Conservation (phyloP, 2,113 vertebrate genomes). For the Arenaria interpres region DNA sequence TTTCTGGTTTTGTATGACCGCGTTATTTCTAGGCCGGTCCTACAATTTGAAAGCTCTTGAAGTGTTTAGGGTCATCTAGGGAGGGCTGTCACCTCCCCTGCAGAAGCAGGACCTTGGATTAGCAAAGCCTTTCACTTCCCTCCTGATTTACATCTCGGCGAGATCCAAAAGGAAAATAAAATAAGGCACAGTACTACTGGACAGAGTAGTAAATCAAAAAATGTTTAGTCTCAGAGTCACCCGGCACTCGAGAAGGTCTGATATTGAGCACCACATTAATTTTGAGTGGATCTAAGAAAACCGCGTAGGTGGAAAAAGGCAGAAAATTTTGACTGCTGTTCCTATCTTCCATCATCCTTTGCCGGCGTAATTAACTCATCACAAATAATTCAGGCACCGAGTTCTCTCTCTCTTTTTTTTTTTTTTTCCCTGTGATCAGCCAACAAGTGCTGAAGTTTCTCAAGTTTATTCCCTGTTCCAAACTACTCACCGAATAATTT, state of each 20-base stretch:
- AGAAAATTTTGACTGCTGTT: conserved; percentile 30
- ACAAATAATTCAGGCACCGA: not conserved
- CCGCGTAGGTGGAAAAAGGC: not conserved
- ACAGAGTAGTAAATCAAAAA: conserved; percentile 2
- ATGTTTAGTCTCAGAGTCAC: not conserved
- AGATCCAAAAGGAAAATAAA: not conserved
- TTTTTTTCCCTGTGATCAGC: not conserved
- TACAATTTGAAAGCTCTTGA: not conserved
- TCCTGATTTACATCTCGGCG: not conserved
- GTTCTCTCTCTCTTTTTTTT: not conserved
- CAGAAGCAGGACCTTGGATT: not conserved
- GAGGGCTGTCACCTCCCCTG: not conserved
- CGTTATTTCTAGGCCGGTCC: not conserved
- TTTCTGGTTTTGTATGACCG: rapidly evolving
- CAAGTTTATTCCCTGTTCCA: not conserved
- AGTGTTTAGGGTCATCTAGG: not conserved
- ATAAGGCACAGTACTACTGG: not conserved
- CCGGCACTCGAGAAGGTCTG: not conserved
- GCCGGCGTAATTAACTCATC: not conserved
- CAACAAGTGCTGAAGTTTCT: conserved; percentile 5
- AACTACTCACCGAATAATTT: not conserved
- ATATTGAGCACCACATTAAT: conserved; percentile 23
- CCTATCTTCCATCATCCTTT: conserved; percentile 2
- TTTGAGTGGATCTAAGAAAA: conserved; percentile 27
- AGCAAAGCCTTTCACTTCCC: not conserved